Evolutionary conservation across 2,888 invertebrate species (phyloP).

Genomic region (Punctoribates punctum): DNA sequence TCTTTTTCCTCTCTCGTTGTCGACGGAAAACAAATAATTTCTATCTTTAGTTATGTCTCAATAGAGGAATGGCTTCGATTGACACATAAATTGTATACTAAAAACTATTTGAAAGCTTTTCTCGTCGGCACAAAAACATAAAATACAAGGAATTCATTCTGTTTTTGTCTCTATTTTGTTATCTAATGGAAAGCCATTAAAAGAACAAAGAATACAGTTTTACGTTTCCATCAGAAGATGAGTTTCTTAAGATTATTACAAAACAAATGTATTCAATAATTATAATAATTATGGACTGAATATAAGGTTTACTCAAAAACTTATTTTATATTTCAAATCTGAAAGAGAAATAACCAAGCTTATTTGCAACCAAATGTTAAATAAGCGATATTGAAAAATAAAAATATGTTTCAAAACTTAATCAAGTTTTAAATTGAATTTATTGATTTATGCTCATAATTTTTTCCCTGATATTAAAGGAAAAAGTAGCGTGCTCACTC

Average conservation of each 20-base stretch:
- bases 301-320: too few species aligned
- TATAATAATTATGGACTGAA: not conserved
- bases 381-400: too few species aligned
- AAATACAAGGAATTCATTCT: not conserved
- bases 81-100: not conserved
- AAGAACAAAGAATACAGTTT: not conserved
- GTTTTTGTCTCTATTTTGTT: not conserved
- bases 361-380: too few species aligned
- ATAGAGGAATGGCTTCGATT: not conserved
- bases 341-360: too few species aligned
- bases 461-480: too few species aligned
- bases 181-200: not conserved
- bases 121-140: not conserved
- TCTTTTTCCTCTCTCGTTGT: not conserved
- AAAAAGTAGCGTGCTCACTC: too few species aligned
- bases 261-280: not conserved
- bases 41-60: too few species aligned
- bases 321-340: too few species aligned
- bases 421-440: too few species aligned
- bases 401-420: too few species aligned
- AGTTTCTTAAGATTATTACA: too few species aligned
- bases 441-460: too few species aligned
- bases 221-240: not conserved
- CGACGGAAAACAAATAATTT: conserved; percentile 1
- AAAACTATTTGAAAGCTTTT: conserved; percentile 13